Evolutionary conservation across 2,797 vertebrate species (phyloP).

Genomic region (Sciurus vulgaris): DNA sequence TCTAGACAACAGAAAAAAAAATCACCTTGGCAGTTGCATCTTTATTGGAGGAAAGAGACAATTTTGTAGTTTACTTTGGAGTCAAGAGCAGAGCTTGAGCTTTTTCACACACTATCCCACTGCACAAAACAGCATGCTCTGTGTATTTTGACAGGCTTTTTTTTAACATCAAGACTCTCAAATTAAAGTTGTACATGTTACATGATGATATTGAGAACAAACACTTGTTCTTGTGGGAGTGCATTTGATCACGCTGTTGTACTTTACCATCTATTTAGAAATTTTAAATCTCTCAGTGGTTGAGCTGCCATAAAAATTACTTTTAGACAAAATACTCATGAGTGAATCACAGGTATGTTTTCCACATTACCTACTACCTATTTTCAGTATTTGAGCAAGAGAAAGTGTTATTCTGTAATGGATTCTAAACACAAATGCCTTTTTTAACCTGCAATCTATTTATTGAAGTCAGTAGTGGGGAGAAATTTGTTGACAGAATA

Average conservation of each 20-base stretch:
- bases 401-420: conserved; percentile 38
- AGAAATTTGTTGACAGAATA: conserved; percentile 47
- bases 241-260: conserved; percentile 78
- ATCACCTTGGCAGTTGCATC: background rate
- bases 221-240: conserved; percentile 83
- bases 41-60: background rate
- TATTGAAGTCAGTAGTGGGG: conserved; percentile 27
- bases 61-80: conserved; percentile 47
- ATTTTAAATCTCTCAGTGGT: conserved; percentile 84
- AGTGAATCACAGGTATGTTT: conserved; percentile 86
- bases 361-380: conserved; percentile 75
- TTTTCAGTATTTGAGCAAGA: conserved; percentile 72
- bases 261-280: conserved; percentile 85
- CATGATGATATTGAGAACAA: conserved; percentile 83
- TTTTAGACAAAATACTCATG: conserved; percentile 80
- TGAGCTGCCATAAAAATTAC: conserved; percentile 85
- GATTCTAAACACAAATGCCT: conserved; percentile 61
- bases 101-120: background rate
- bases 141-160: conserved; percentile 70
- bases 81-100: conserved; percentile 33
- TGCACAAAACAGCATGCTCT: conserved; percentile 58
- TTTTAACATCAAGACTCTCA: conserved; percentile 73
- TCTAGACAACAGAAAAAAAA: conserved; percentile 18
- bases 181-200: conserved; percentile 68
- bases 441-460: conserved; percentile 26